phyloP scores from a whole-genome alignment of 2,888 invertebrate species.

The Epirrhoe tristata region DNA sequence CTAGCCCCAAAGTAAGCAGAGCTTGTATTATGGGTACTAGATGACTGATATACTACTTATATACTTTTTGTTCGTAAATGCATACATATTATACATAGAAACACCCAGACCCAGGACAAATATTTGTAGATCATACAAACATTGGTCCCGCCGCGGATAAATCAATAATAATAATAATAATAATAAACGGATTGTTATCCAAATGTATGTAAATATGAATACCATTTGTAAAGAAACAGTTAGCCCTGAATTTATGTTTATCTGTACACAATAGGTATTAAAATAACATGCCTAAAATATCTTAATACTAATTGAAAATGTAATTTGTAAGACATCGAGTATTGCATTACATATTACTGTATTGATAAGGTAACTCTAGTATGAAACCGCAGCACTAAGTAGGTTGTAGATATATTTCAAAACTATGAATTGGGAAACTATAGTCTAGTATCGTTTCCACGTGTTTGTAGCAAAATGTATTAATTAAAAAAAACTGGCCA shows the following conservation, averaged over 20 bases:
- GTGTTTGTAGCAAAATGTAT: constrained; percentile 3
- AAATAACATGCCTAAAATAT: neutral
- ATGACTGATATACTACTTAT: no score
- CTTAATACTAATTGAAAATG: neutral
- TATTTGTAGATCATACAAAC: no score
- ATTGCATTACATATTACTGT: constrained; percentile 12
- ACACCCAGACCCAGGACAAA: no score
- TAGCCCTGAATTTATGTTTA: neutral
- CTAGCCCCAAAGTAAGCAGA: no score
- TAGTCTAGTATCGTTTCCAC: constrained; percentile 32
- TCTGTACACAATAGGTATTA: neutral
- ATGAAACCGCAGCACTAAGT: constrained; percentile 25
- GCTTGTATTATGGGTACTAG: no score
- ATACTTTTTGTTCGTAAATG: no score
- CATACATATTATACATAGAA: no score
- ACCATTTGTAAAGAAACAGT: constrained; percentile 2
- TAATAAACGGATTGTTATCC: constrained; percentile 4
- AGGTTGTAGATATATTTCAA: constrained; percentile 35
- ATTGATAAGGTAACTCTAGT: constrained; percentile 19
- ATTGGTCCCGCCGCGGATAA: no score
- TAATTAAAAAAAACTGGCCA: no score
- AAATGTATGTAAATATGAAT: constrained; percentile 12
- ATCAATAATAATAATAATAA: no score
- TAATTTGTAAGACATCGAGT: neutral
- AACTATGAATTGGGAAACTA: constrained; percentile 30